Percentiles rank a stretch among this genome's conserved stretches.
These are phyloP conservation scores for Dinomys branickii DNA, from an alignment of 2,113 vertebrate species.

Conservation along the genomic window DNA sequence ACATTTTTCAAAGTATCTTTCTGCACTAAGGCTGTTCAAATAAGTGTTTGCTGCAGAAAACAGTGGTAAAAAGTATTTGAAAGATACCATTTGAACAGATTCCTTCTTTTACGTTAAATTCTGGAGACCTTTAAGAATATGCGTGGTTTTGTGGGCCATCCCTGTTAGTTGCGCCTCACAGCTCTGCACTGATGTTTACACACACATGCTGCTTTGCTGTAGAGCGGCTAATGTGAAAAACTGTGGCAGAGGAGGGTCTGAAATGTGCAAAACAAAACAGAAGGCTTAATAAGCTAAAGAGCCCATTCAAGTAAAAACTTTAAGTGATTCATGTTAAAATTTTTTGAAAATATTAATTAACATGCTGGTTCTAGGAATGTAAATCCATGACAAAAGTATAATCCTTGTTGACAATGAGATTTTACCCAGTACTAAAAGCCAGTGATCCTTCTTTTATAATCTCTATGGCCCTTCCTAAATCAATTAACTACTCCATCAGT, in stretches of 20 bases:
- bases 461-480: neutral
- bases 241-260: constrained; percentile 22
- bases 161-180: neutral
- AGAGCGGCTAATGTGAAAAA: constrained; percentile 28
- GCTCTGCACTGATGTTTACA: neutral
- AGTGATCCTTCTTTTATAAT: neutral
- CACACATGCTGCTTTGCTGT: neutral
- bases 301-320: constrained; percentile 31
- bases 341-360: constrained; percentile 42
- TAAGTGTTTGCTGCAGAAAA: neutral
- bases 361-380: neutral
- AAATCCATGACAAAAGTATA: neutral
- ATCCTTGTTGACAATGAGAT: neutral
- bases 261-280: constrained; percentile 31
- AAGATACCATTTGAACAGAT: neutral
- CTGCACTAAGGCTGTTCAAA: neutral
- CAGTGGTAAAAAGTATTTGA: neutral
- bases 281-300: constrained; percentile 26
- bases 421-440: neutral
- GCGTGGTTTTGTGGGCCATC: neutral
- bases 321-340: neutral
- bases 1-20: neutral
- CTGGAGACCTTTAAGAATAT: neutral
- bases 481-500: neutral
- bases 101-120: constrained; percentile 18